These are phyloP conservation scores for Girardinichthys multiradiatus DNA, from an alignment of 2,113 vertebrate species.

Conservation along the genomic window DNA sequence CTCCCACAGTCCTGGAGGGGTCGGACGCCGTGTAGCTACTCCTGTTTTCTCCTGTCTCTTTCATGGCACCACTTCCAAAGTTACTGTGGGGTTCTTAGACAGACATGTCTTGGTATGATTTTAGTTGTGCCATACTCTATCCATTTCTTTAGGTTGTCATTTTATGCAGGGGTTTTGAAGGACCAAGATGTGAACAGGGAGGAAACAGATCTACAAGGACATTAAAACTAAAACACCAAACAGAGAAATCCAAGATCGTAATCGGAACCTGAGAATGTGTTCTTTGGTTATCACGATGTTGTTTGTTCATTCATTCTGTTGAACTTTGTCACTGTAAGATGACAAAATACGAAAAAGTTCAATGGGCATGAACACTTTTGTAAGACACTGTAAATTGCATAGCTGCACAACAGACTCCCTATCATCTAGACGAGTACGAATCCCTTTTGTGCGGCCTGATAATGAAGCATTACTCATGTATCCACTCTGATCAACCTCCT, in stretches of 20 bases:
- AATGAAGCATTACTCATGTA: constrained; percentile 28
- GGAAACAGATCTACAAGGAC: no score
- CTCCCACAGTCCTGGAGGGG: no score
- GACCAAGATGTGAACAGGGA: no score
- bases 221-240: no score
- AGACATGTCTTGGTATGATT: background rate
- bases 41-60: no score
- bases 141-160: background rate
- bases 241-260: no score
- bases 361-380: background rate
- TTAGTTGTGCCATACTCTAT: background rate
- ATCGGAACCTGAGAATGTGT: no score
- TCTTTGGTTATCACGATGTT: no score
- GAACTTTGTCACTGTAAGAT: background rate
- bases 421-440: constrained; percentile 29
- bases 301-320: background rate
- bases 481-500: constrained; percentile 28
- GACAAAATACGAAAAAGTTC: background rate
- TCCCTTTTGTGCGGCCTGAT: constrained; percentile 36
- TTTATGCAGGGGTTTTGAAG: no score
- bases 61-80: background rate
- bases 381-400: constrained; percentile 26
- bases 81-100: background rate
- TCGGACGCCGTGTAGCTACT: background rate
- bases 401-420: constrained; percentile 1